Percentiles rank a stretch among this genome's conserved stretches.
These are phyloP conservation scores for Gymnocheta viridis DNA, from an alignment of 2,888 invertebrate genomes.

Conservation along the genomic window DNA sequence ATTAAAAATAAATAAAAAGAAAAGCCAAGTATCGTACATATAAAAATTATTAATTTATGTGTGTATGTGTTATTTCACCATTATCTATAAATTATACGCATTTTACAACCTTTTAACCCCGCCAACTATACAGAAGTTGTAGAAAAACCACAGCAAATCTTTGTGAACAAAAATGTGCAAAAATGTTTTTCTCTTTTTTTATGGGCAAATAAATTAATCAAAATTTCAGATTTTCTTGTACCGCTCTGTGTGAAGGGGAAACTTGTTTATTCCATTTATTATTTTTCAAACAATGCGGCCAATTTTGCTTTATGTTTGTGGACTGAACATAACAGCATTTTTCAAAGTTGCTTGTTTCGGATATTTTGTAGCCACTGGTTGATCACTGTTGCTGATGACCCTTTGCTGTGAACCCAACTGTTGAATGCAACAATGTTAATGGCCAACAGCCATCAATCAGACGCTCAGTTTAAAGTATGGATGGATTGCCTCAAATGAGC, in stretches of 20 bases:
- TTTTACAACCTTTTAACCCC: conserved; percentile 42
- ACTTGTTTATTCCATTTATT: conserved; percentile 60
- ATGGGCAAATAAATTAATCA: conserved; percentile 61
- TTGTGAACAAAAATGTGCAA: conserved; percentile 49
- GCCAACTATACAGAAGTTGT: conserved; percentile 39
- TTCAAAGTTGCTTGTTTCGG: conserved; percentile 14
- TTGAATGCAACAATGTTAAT: conserved; percentile 42
- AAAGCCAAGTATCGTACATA: not conserved
- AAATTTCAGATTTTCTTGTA: conserved; percentile 38
- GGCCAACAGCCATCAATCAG: conserved; percentile 62
- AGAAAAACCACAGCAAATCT: conserved; percentile 16
- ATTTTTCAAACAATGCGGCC: conserved; percentile 37
- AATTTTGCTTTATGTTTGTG: conserved; percentile 5
- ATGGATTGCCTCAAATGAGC: not conserved
- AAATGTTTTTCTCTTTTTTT: conserved; percentile 11
- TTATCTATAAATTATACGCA: conserved; percentile 64
- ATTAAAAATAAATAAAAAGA: not conserved
- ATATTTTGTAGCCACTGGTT: conserved; percentile 49
- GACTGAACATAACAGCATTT: conserved; percentile 5
- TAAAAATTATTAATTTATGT: conserved; percentile 33
- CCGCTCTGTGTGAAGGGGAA: conserved; percentile 24
- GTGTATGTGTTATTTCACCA: conserved; percentile 33
- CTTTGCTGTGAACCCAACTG: conserved; percentile 41
- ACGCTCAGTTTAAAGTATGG: conserved; percentile 3
- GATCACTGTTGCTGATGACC: conserved; percentile 52